A percentile compares a stretch with the other conserved stretches of the same genome.
Conservation (phyloP, 2,113 vertebrate species). For the Dryoscopus gambensis region DNA sequence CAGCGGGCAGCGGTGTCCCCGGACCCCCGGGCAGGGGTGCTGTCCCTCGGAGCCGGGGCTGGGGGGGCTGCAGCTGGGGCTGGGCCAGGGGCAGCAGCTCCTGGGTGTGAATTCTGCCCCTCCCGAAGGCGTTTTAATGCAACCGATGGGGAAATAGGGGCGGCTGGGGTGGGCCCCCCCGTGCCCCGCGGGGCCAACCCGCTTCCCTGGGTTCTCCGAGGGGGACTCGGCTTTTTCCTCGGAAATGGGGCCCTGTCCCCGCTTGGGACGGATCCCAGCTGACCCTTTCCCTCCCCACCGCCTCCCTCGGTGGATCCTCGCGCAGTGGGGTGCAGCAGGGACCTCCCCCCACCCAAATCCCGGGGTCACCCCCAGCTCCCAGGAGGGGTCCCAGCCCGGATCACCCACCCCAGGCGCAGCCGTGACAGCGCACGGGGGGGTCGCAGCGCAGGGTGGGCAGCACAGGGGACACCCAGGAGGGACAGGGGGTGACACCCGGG, state of each 20-base stretch:
- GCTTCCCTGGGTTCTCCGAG: not conserved
- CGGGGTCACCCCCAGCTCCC: not conserved
- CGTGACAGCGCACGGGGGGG: too few relatives aligned
- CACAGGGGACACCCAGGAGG: rapidly evolving
- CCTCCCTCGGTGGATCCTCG: rapidly evolving
- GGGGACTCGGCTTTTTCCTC: not conserved
- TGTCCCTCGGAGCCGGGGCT: not conserved
- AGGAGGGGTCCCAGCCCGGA: not conserved
- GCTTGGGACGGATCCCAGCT: rapidly evolving
- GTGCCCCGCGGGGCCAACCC: rapidly evolving
- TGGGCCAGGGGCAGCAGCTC: not conserved
- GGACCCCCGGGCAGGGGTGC: not conserved
- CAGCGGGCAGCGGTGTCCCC: not conserved
- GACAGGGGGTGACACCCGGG: too few relatives aligned
- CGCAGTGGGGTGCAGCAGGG: rapidly evolving
- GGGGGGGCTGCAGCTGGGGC: not conserved
- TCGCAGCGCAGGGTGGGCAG: not conserved
- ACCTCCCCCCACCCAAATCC: not conserved
- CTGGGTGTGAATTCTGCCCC: not conserved
- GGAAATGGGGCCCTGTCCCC: not conserved
- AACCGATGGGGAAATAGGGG: rapidly evolving
- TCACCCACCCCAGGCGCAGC: rapidly evolving
- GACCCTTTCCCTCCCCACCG: not conserved
- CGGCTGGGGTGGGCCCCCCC: rapidly evolving
- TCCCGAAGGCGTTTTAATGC: not conserved